Evolutionary conservation across 2,797 vertebrate genomes (phyloP).

Genomic region (Gallinago stenura): DNA sequence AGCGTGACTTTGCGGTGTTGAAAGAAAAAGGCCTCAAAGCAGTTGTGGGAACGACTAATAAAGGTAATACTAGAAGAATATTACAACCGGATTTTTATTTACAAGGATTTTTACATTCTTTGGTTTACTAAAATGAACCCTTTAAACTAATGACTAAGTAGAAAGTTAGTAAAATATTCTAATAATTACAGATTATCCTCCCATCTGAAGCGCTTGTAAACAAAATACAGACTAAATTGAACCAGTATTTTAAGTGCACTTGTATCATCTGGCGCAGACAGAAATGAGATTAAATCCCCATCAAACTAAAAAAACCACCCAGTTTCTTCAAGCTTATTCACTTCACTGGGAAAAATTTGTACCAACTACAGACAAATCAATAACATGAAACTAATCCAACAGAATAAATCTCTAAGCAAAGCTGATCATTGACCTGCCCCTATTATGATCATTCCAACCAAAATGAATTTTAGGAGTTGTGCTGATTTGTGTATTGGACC

Average conservation of each 20-base stretch:
- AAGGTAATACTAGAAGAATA: not conserved
- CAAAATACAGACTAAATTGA: not conserved
- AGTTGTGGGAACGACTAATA: not conserved
- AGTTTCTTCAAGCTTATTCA: not conserved
- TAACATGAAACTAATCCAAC: not conserved
- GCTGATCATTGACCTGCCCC: not conserved
- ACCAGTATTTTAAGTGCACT: not conserved
- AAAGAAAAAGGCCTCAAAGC: not conserved
- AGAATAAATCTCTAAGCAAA: not conserved
- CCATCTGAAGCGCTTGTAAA: not conserved
- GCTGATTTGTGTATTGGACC: not conserved
- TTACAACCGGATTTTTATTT: conserved; percentile 2
- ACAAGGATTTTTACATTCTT: not conserved
- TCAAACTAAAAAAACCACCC: not conserved
- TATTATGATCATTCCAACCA: not conserved
- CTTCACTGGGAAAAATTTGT: not conserved
- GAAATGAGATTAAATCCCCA: conserved; percentile 2
- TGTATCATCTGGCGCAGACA: not conserved
- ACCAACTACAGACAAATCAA: not conserved
- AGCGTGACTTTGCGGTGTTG: not conserved
- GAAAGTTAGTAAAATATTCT: not conserved
- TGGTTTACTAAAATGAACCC: not conserved
- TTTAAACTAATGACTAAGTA: not conserved
- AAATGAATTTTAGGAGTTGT: not conserved
- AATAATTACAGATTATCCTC: conserved; percentile 7